These are phyloP conservation scores for Watsonalla binaria DNA, from an alignment of 2,888 invertebrate genomes.

Conservation along the genomic window DNA sequence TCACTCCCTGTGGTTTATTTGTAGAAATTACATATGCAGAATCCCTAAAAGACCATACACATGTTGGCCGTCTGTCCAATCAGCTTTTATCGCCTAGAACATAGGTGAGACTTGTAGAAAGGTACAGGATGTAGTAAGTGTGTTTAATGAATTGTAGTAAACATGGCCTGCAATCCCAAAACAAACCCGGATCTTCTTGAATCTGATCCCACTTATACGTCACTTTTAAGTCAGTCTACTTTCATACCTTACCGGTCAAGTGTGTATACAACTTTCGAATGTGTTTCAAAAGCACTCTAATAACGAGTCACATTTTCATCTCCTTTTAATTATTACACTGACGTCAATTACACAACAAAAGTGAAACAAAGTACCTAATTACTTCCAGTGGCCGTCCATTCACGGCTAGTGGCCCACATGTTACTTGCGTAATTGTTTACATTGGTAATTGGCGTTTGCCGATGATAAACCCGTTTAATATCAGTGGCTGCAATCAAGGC, in stretches of 20 bases:
- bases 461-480: constrained; percentile 41
- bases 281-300: background rate
- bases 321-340: background rate
- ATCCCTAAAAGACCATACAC: too few species aligned
- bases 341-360: background rate
- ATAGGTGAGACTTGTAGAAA: too few species aligned
- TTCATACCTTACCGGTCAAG: background rate
- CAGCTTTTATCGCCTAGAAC: too few species aligned
- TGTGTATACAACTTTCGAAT: background rate
- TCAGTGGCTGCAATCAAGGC: constrained; percentile 34
- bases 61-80: too few species aligned
- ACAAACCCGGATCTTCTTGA: too few species aligned
- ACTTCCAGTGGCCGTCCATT: constrained; percentile 25
- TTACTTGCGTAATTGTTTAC: constrained; percentile 46
- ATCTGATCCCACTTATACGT: background rate
- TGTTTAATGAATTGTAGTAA: background rate
- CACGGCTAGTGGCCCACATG: constrained; percentile 19
- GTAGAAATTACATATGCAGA: too few species aligned
- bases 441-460: constrained; percentile 45
- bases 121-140: too few species aligned
- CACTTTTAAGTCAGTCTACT: background rate
- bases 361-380: constrained; percentile 2
- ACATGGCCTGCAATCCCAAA: background rate
- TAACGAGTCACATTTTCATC: background rate
- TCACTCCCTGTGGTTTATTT: too few species aligned